phyloP scores from a whole-genome alignment of 2,113 vertebrate genomes.

The Pan paniscus region DNA sequence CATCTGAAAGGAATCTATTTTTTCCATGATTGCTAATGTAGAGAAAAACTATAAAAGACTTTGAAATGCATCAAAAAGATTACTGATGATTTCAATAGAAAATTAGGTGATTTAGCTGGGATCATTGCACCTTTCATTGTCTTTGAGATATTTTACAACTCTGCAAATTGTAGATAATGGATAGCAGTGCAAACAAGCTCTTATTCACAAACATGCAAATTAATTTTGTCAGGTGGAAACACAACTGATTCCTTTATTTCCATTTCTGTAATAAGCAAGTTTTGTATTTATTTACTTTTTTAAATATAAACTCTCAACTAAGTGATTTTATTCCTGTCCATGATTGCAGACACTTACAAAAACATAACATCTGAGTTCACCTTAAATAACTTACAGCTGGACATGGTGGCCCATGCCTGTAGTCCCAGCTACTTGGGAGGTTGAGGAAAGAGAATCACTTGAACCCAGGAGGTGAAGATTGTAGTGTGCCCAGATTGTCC shows the following conservation, averaged over 20 bases:
- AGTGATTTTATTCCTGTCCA: constrained; percentile 90
- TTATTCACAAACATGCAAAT: neutral
- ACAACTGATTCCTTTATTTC: neutral
- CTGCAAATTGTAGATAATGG: neutral
- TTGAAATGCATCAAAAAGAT: neutral
- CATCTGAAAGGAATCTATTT: neutral
- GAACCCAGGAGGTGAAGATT: no score
- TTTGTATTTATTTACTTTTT: neutral
- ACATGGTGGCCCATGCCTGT: no score
- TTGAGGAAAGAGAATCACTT: no score
- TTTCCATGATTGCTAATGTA: neutral
- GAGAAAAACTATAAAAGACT: neutral
- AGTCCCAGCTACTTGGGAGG: no score
- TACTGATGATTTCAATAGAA: neutral
- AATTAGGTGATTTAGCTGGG: neutral
- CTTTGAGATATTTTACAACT: neutral
- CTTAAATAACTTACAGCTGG: constrained; percentile 87
- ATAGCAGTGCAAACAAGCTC: neutral
- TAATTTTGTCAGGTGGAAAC: neutral
- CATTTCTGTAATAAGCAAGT: neutral
- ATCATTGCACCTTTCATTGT: neutral
- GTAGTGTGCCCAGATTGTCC: no score
- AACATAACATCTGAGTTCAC: constrained; percentile 88
- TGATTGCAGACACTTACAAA: constrained; percentile 90
- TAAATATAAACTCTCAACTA: constrained; percentile 88